A percentile compares a stretch with the other conserved stretches of the same genome.
phyloP scores from a whole-genome alignment of 2,113 vertebrate genomes.

The Neoarius graeffei region DNA sequence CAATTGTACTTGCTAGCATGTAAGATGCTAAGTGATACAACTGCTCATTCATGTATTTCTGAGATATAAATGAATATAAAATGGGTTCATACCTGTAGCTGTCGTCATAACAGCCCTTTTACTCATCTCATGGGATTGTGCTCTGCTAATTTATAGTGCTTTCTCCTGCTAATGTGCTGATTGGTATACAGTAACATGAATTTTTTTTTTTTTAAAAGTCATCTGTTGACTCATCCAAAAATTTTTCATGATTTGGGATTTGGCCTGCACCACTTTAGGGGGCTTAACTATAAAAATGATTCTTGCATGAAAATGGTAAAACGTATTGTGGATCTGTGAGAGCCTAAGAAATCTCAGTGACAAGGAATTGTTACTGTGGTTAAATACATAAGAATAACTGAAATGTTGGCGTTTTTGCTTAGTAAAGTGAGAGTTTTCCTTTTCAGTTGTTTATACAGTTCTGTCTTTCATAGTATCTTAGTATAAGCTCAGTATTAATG shows the following conservation, averaged over 20 bases:
- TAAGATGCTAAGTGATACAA: background rate
- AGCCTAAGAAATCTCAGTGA: background rate
- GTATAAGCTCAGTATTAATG: background rate
- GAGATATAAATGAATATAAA: background rate
- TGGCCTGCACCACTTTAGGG: background rate
- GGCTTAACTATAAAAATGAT: background rate
- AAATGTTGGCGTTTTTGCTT: background rate
- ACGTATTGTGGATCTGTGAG: background rate
- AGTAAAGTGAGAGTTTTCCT: background rate
- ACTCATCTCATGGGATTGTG: background rate
- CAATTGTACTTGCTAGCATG: background rate
- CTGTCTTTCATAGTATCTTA: background rate
- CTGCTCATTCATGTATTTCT: background rate
- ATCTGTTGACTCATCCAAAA: too few species aligned
- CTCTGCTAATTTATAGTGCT: background rate
- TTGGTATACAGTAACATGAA: background rate
- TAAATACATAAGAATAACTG: background rate
- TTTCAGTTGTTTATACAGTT: background rate
- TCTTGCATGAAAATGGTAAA: background rate
- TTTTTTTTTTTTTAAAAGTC: too few species aligned
- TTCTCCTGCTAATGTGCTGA: too few species aligned
- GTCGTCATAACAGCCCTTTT: background rate
- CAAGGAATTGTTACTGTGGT: background rate
- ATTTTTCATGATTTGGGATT: background rate
- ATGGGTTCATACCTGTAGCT: background rate